Conservation (phyloP, 1,140 invertebrate species). For the Drosophila arizonae region DNA sequence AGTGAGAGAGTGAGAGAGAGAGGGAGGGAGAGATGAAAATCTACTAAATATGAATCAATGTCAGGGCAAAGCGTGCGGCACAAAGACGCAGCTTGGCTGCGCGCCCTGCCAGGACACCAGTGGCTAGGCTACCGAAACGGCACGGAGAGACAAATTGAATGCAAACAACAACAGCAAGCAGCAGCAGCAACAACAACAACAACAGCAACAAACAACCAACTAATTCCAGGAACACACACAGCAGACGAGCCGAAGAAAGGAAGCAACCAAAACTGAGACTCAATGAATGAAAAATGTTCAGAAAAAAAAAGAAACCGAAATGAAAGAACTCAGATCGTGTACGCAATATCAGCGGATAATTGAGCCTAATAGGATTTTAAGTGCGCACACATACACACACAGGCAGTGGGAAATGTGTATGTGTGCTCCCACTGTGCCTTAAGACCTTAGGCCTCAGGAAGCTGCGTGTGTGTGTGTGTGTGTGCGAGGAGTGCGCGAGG, state of each 20-base stretch:
- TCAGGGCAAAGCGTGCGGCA: slow-evolving; percentile 69
- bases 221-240: slow-evolving; percentile 67
- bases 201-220: slow-evolving; percentile 45
- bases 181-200: neutral
- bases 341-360: slow-evolving; percentile 82
- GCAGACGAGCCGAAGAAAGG: slow-evolving; percentile 34
- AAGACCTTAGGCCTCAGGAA: slow-evolving; percentile 48
- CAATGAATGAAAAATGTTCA: slow-evolving; percentile 49
- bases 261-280: slow-evolving; percentile 42
- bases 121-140: slow-evolving; percentile 59
- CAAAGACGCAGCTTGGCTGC: slow-evolving; percentile 74
- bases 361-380: slow-evolving; percentile 82
- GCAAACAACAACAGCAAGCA: slow-evolving; percentile 43
- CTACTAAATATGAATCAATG: slow-evolving; percentile 78
- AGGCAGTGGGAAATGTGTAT: neutral
- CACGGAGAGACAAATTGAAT: slow-evolving; percentile 75
- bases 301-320: slow-evolving; percentile 47
- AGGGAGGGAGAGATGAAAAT: slow-evolving; percentile 6
- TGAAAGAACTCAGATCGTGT: slow-evolving; percentile 71
- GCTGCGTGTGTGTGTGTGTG: slow-evolving; percentile 34
- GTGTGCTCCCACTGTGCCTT: slow-evolving; percentile 62
- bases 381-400: slow-evolving; percentile 59
- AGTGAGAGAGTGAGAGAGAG: neutral
- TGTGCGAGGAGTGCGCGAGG: slow-evolving; percentile 41
- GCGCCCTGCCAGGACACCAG: slow-evolving; percentile 58